A percentile compares a stretch with the other conserved stretches of the same genome.
Conservation (phyloP, 1,140 invertebrate species). For the Orius insidiosus region DNA sequence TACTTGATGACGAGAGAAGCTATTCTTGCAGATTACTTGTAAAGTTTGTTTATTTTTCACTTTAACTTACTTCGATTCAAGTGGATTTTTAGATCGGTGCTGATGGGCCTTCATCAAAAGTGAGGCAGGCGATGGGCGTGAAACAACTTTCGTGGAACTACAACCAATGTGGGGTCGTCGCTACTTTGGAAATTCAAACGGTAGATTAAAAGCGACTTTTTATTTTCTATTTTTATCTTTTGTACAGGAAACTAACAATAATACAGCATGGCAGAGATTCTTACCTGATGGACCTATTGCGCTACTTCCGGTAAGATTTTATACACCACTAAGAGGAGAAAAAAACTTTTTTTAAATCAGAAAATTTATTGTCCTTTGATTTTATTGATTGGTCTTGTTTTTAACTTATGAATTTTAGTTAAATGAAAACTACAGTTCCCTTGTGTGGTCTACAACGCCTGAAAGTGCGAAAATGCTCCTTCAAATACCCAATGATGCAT, state of each 20-base stretch:
- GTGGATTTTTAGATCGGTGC: constrained; percentile 66
- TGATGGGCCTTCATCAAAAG: constrained; percentile 77
- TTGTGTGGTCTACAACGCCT: constrained; percentile 79
- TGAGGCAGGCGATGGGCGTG: constrained; percentile 60
- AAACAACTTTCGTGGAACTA: constrained; percentile 69
- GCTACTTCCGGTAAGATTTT: constrained; percentile 57
- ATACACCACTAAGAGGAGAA: too few species aligned
- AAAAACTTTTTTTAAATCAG: too few species aligned
- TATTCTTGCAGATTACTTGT: constrained; percentile 41
- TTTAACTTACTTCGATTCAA: neutral
- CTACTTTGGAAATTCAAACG: constrained; percentile 44
- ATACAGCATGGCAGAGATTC: constrained; percentile 90
- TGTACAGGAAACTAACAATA: constrained; percentile 22
- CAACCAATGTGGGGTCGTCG: constrained; percentile 77
- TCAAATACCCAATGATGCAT: constrained; percentile 50
- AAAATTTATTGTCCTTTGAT: too few species aligned
- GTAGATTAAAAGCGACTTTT: too few species aligned
- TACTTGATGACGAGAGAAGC: constrained; percentile 30
- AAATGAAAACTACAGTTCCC: constrained; percentile 52
- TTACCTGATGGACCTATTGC: constrained; percentile 80
- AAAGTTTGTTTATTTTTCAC: constrained; percentile 21
- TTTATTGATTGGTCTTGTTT: too few species aligned
- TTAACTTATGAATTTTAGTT: too few species aligned
- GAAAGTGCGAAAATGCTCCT: constrained; percentile 56
- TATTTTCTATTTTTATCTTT: constrained; percentile 25